Conservation (phyloP, 2,113 vertebrate genomes). For the Eudorcas thomsonii region DNA sequence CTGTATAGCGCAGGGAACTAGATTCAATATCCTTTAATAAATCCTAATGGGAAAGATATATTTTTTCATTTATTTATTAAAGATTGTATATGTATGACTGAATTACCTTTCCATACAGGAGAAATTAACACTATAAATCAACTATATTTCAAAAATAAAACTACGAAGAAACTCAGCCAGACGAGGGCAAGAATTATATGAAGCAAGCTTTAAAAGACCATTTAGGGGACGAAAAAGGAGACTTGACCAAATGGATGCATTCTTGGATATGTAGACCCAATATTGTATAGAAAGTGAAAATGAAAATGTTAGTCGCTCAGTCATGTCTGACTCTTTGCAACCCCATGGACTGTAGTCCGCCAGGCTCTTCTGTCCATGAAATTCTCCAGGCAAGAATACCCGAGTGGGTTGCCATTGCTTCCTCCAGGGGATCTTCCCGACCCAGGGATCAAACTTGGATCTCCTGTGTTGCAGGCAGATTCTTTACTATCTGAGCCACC, state of each 20-base stretch:
- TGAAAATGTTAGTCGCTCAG: background rate
- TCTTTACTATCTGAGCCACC: background rate
- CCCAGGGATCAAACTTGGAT: background rate
- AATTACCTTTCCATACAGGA: background rate
- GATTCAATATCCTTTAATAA: background rate
- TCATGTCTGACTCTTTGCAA: background rate
- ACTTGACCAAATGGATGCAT: background rate
- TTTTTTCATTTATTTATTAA: background rate
- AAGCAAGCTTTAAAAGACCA: background rate
- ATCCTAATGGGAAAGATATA: background rate
- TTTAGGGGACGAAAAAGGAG: background rate
- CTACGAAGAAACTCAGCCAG: background rate
- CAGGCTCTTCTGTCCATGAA: background rate
- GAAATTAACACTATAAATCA: background rate
- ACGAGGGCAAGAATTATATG: background rate
- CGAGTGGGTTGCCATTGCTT: background rate
- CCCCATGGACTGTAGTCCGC: background rate
- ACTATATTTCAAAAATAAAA: background rate
- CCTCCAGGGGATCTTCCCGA: background rate
- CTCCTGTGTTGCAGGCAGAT: background rate
- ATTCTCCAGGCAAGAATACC: background rate
- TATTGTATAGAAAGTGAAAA: background rate
- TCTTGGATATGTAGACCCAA: background rate
- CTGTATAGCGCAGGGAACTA: background rate
- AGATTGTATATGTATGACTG: background rate